Percentiles rank a stretch among this genome's conserved stretches.
Evolutionary conservation across 2,888 invertebrate species (phyloP).

Genomic region (Phania funesta): DNA sequence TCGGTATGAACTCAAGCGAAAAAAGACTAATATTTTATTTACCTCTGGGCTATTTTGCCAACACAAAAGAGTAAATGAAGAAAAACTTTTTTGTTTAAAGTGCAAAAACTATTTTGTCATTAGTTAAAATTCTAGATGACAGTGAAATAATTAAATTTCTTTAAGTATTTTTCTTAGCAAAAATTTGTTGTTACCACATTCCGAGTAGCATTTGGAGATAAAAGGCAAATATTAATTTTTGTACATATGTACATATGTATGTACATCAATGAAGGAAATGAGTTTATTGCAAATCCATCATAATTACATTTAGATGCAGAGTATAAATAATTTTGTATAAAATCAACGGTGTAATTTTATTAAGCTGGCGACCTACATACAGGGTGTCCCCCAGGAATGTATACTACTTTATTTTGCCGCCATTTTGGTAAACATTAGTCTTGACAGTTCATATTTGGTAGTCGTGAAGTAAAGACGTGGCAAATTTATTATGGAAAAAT

Average conservation of each 20-base stretch:
- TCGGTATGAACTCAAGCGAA: conserved; percentile 16
- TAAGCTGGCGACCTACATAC: too few species aligned
- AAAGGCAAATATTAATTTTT: background rate
- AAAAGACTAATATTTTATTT: conserved; percentile 46
- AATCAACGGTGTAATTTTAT: too few species aligned
- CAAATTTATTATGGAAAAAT: too few species aligned
- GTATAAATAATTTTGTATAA: too few species aligned
- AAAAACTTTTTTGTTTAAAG: conserved; percentile 40
- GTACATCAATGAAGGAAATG: too few species aligned
- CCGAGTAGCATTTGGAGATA: background rate
- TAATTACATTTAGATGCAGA: too few species aligned
- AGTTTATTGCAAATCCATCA: too few species aligned
- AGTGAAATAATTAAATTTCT: conserved; percentile 58
- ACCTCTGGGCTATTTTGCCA: conserved; percentile 44
- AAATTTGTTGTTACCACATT: conserved; percentile 2
- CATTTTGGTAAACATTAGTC: too few species aligned
- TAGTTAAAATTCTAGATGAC: conserved; percentile 56
- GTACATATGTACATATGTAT: background rate
- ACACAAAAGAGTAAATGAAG: conserved; percentile 28
- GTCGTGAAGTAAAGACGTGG: too few species aligned
- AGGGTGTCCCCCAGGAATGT: too few species aligned
- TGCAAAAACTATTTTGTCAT: conserved; percentile 50
- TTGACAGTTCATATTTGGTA: too few species aligned
- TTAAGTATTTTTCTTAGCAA: conserved; percentile 22
- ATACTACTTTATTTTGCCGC: too few species aligned